Evolutionary conservation across 2,797 vertebrate species (phyloP).

Genomic region (Borostomias antarcticus): DNA sequence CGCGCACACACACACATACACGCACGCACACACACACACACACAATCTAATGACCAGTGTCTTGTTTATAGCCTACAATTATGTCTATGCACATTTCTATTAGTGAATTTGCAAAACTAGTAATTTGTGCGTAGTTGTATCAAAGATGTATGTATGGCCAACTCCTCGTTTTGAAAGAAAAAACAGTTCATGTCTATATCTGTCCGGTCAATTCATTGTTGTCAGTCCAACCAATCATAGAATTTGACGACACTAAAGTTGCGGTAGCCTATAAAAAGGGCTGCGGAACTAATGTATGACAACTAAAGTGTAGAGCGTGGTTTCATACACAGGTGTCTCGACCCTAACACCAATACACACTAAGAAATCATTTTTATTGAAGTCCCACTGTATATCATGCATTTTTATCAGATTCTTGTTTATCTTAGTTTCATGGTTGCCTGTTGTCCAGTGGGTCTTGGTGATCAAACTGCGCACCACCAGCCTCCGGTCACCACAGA

Average conservation of each 20-base stretch:
- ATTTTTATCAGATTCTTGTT: constrained; percentile 75
- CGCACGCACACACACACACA: no score
- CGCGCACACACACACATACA: no score
- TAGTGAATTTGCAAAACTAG: neutral
- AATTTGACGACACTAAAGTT: constrained; percentile 92
- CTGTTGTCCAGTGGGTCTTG: constrained; percentile 82
- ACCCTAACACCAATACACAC: constrained; percentile 20
- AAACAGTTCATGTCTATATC: constrained; percentile 85
- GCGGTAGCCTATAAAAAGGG: constrained; percentile 98
- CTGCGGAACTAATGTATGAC: constrained; percentile 89
- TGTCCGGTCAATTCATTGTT: constrained; percentile 95
- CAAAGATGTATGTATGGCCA: no score
- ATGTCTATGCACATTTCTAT: no score
- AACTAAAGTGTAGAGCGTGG: constrained; percentile 84
- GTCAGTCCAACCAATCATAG: constrained; percentile 93
- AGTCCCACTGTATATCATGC: constrained; percentile 80
- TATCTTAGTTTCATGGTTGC: constrained; percentile 85
- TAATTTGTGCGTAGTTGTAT: constrained; percentile 2
- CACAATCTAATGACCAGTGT: no score
- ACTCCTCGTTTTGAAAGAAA: constrained; percentile 82
- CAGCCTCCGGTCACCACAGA: constrained; percentile 71
- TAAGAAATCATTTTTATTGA: constrained; percentile 36
- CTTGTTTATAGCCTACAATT: no score
- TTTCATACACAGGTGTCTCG: constrained; percentile 36
- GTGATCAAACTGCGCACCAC: constrained; percentile 78